Conservation (phyloP, 2,888 invertebrate species). For the Drosophila neutralis region DNA sequence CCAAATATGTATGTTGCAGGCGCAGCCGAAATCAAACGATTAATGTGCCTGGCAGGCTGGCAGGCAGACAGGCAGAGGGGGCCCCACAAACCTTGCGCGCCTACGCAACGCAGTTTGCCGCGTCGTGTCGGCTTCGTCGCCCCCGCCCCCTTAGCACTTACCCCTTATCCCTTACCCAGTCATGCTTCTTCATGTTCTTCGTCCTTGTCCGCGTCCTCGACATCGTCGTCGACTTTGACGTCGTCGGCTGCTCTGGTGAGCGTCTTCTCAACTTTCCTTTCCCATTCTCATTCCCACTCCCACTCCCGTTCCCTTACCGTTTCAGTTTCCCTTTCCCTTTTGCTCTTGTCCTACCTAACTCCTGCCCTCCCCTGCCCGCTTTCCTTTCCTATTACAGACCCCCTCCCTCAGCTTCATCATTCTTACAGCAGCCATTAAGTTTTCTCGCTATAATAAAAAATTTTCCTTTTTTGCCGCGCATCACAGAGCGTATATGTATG, state of each 20-base stretch:
- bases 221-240: slow-evolving; percentile 33
- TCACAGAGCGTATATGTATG: slow-evolving; percentile 47
- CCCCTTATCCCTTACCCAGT: slow-evolving; percentile 1
- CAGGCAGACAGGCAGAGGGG: background rate
- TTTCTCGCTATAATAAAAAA: slow-evolving; percentile 84
- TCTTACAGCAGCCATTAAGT: slow-evolving; percentile 83
- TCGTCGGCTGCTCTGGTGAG: slow-evolving; percentile 46
- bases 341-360: slow-evolving; percentile 2
- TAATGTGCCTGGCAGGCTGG: slow-evolving; percentile 20
- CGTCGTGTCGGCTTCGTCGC: slow-evolving; percentile 27
- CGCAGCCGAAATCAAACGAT: slow-evolving; percentile 42
- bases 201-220: slow-evolving; percentile 1
- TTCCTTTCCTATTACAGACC: slow-evolving; percentile 29
- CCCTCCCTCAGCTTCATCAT: slow-evolving; percentile 36
- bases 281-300: slow-evolving; percentile 15
- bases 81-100: slow-evolving; percentile 37
- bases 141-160: background rate
- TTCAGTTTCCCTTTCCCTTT: slow-evolving; percentile 22
- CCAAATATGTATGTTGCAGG: slow-evolving; percentile 19
- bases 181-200: slow-evolving; percentile 8
- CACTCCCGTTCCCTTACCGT: slow-evolving; percentile 7
- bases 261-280: slow-evolving; percentile 39
- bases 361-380: slow-evolving; percentile 2
- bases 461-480: slow-evolving; percentile 73
- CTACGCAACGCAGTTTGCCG: slow-evolving; percentile 47